A percentile compares a stretch with the other conserved stretches of the same genome.
Evolutionary conservation across 2,113 vertebrate species (phyloP).

Genomic region (Siphamia tubifer): DNA sequence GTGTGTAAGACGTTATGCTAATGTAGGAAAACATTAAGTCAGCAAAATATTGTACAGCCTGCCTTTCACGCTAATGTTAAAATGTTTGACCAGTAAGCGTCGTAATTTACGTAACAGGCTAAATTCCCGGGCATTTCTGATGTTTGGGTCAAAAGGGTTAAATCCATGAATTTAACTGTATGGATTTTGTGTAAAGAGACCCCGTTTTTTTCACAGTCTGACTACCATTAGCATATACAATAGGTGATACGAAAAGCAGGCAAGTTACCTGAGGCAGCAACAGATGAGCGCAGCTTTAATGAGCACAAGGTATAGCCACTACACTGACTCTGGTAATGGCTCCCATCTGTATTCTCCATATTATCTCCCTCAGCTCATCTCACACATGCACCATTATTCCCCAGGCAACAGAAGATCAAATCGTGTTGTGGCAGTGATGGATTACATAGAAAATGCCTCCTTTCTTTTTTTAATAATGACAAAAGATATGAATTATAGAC

Average conservation of each 20-base stretch:
- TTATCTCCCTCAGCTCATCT: constrained; percentile 32
- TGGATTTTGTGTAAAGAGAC: neutral
- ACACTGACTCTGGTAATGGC: constrained; percentile 14
- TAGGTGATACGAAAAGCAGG: constrained; percentile 2
- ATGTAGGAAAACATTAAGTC: neutral
- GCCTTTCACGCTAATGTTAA: constrained; percentile 9
- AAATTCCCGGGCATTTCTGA: constrained; percentile 4
- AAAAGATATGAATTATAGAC: constrained; percentile 35
- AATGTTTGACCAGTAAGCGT: constrained; percentile 6
- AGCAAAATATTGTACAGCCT: neutral
- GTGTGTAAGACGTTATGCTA: neutral
- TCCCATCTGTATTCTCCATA: constrained; percentile 38
- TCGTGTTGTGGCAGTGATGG: constrained; percentile 32
- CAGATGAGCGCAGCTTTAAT: constrained; percentile 33
- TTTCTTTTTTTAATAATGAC: constrained; percentile 27
- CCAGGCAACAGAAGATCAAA: constrained; percentile 35
- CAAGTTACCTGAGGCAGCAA: constrained; percentile 23
- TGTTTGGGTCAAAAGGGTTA: constrained; percentile 2
- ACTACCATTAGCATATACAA: constrained; percentile 24
- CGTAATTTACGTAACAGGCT: neutral
- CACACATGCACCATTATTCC: constrained; percentile 23
- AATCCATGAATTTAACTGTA: constrained; percentile 51
- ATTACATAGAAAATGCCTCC: constrained; percentile 33
- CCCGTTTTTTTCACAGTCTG: neutral
- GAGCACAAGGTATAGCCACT: constrained; percentile 21